Evolutionary conservation across 2,888 invertebrate genomes (phyloP).

Genomic region (Camptogramma bilineatum): DNA sequence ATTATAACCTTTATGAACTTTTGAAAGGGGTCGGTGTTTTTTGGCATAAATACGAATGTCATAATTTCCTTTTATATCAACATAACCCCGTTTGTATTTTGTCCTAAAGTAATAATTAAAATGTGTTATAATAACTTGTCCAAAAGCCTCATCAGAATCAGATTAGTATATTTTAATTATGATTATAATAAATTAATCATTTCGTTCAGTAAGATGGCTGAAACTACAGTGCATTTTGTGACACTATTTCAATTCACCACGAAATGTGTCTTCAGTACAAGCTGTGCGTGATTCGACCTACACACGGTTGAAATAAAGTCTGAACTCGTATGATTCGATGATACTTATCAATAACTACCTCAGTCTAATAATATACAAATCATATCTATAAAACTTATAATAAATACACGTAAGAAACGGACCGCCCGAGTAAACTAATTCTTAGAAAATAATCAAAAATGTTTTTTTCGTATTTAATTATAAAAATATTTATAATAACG

Average conservation of each 20-base stretch:
- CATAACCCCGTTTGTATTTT: no score
- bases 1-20: not conserved
- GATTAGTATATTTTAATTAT: slow-evolving; percentile 6
- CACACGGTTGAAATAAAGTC: slow-evolving; percentile 35
- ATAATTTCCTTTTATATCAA: not conserved
- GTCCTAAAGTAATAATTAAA: not conserved
- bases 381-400: slow-evolving; percentile 44
- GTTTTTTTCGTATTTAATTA: slow-evolving; percentile 67
- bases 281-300: slow-evolving; percentile 37
- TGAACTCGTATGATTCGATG: slow-evolving; percentile 39
- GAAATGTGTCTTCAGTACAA: slow-evolving; percentile 1
- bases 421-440: slow-evolving; percentile 57
- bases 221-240: slow-evolving; percentile 5
- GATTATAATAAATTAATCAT: not conserved
- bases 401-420: slow-evolving; percentile 61
- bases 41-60: not conserved
- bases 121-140: not conserved
- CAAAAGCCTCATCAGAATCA: slow-evolving; percentile 3
- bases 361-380: slow-evolving; percentile 53
- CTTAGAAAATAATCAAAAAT: slow-evolving; percentile 64
- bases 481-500: slow-evolving; percentile 77
- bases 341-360: slow-evolving; percentile 46
- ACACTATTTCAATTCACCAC: slow-evolving; percentile 5
- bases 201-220: not conserved
- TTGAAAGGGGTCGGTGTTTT: not conserved